Percentiles rank a stretch among this genome's conserved stretches.
Conservation (phyloP, 2,797 vertebrate species). For the Chrosomus eos region DNA sequence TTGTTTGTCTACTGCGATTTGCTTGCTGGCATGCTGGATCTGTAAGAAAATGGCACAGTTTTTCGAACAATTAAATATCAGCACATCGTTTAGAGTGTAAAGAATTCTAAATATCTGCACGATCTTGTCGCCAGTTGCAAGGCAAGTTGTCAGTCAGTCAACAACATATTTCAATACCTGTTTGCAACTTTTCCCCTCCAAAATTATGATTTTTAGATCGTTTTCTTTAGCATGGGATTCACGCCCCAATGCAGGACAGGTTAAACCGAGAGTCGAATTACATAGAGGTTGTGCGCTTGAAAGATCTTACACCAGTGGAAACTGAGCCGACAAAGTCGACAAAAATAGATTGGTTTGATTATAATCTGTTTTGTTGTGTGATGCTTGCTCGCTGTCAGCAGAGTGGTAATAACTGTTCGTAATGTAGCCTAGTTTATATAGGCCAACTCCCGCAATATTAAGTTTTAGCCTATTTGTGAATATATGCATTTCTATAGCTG, state of each 20-base stretch:
- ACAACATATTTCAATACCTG: neutral
- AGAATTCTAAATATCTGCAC: neutral
- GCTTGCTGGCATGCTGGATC: conserved; percentile 77
- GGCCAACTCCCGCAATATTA: too few relatives aligned
- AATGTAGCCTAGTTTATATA: neutral
- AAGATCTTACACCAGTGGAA: conserved; percentile 5
- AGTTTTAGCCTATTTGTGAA: neutral
- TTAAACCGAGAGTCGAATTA: neutral
- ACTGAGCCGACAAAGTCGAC: neutral
- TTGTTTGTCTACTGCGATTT: conserved; percentile 76
- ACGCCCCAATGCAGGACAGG: neutral
- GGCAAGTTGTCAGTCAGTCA: neutral
- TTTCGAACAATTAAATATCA: neutral
- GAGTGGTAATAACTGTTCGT: neutral
- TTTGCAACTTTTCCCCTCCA: neutral
- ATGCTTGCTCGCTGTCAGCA: neutral
- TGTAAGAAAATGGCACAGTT: neutral
- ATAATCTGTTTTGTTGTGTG: neutral
- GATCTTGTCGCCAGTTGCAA: neutral
- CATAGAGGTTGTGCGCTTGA: neutral
- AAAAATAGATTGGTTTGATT: neutral
- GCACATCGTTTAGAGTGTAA: neutral
- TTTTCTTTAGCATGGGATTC: neutral
- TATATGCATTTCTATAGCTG: neutral
- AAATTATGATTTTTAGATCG: too few relatives aligned